Evolutionary conservation across 1,140 invertebrate species (phyloP).

Genomic region (Caenorhabditis remanei): DNA sequence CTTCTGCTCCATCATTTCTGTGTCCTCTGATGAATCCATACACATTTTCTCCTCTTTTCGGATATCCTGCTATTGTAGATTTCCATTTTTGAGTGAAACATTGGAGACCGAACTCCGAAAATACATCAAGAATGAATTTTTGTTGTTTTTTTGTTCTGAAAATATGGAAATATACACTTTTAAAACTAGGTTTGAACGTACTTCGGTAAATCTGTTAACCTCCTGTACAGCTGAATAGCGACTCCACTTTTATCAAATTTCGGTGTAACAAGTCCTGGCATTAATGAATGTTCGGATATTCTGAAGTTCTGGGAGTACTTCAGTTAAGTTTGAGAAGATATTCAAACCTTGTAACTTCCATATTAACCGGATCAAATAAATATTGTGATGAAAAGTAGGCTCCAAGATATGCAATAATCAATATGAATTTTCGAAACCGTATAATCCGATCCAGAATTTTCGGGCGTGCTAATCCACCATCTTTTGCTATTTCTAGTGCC

Average conservation of each 20-base stretch:
- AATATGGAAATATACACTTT: no score
- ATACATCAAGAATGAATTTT: neutral
- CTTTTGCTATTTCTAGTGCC: conserved; percentile 40
- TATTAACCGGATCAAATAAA: conserved; percentile 28
- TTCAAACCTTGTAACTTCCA: neutral
- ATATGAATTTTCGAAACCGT: neutral
- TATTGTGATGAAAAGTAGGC: conserved; percentile 26
- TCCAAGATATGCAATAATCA: neutral
- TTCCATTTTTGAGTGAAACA: conserved; percentile 58
- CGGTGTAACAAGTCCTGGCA: conserved; percentile 57
- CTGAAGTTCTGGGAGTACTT: conserved; percentile 6
- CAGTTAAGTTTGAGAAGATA: neutral
- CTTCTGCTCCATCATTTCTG: conserved; percentile 50
- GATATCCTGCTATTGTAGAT: conserved; percentile 4
- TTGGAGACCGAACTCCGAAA: conserved; percentile 10
- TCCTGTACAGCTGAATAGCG: conserved; percentile 23
- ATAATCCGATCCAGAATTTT: conserved; percentile 3
- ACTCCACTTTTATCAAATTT: conserved; percentile 57
- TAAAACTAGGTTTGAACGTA: neutral
- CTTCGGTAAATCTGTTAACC: conserved; percentile 8
- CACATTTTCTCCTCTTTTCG: conserved; percentile 49
- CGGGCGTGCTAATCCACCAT: conserved; percentile 19
- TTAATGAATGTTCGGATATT: conserved; percentile 57
- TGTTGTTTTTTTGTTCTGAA: conserved; percentile 25
- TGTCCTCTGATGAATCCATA: conserved; percentile 50